Evolutionary conservation across 1,140 invertebrate genomes (phyloP), one percentile per base, ranked within the genome.

Genomic region (Bombus vancouverensis): DNA sequence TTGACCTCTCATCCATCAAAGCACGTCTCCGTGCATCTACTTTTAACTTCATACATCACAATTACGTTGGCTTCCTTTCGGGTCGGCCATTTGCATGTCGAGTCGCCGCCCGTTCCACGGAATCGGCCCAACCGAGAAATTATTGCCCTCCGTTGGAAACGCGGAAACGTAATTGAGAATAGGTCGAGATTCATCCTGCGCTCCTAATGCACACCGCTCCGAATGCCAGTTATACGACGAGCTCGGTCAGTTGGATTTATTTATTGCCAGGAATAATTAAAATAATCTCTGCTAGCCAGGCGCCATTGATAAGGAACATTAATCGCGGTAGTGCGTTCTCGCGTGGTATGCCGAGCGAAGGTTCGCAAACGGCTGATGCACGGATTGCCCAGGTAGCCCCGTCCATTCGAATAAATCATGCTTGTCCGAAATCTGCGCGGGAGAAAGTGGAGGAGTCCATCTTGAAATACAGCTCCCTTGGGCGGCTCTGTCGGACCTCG

Each of bases 21-120:
- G 68, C 81, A 73, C 84, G 90, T 90, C 89, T 79, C 83, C 81
- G 80, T 84, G 80, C 83, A 87, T 88, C 89, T 90, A 87, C 87
- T 83, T 87, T 87, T 88, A 90, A 91, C 89, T 88, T 91, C 87
- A 88, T 90, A 91, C 83, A 88, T 88, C 87, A 91, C 90, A 88
- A 91, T 90, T 91, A 88, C 73, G 79, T 47, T 65, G 53, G 8
- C 66, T 42, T 86, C 37, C 82, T 75, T 71, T 87, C 82, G 76
- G 62, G 25, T 65, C 75, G 57, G 57, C 79, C 87, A 82, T 89
- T 90, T 81, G 74, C 88, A 75, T 62, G 28, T 81, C 84, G 76
- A 57, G 57, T 80, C 65, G 47, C 42, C 62, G 57, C 80, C 47
- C 82, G 70, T 82, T 90, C 42, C 75, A 57, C 47, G 71, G 71